These are phyloP conservation scores for Drosophila nr. perissopoda DNA, from an alignment of 2,888 invertebrate species.

Conservation along the genomic window DNA sequence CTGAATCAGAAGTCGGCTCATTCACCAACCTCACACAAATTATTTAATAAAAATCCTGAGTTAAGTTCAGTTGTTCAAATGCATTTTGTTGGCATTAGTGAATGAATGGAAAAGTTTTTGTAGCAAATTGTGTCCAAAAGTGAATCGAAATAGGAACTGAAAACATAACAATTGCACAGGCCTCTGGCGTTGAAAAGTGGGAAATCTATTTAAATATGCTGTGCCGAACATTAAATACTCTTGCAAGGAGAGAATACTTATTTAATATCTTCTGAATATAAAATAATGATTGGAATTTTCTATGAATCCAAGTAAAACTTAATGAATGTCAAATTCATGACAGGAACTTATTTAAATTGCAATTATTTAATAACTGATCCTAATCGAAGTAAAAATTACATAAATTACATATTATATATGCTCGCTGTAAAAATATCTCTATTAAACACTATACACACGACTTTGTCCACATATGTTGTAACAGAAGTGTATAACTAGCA, in stretches of 20 bases:
- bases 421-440: not conserved
- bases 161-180: constrained; percentile 14
- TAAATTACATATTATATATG: not conserved
- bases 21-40: not conserved
- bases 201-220: not conserved
- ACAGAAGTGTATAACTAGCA: constrained; percentile 20
- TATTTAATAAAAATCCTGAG: not conserved
- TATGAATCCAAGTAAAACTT: not conserved
- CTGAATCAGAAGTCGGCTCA: not conserved
- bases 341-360: not conserved
- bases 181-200: constrained; percentile 1
- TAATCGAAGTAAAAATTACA: not conserved
- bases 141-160: constrained; percentile 61
- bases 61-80: not conserved
- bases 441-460: not conserved
- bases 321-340: not conserved
- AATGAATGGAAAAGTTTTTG: not conserved
- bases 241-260: not conserved
- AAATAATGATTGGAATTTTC: not conserved
- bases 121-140: constrained; percentile 55
- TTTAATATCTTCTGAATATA: not conserved
- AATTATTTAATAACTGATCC: not conserved
- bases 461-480: not conserved
- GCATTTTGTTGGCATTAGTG: constrained; percentile 1
- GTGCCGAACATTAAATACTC: not conserved